Evolutionary conservation across 2,888 invertebrate genomes (phyloP), one percentile per base, ranked within the genome.

Genomic region (Dryomyza anilis): DNA sequence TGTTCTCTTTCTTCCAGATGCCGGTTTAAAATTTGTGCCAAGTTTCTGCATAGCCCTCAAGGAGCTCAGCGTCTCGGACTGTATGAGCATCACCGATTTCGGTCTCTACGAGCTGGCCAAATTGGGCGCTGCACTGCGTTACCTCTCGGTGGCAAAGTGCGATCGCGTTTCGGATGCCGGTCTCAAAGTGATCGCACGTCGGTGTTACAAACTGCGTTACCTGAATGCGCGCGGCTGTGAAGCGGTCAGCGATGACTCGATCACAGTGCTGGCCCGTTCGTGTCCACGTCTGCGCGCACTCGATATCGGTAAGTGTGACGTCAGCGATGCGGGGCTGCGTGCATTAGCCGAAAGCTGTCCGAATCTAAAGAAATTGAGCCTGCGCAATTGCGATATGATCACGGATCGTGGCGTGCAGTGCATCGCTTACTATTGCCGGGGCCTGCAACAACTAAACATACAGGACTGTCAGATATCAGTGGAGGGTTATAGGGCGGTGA

Each of bases 81-180:
- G 96, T 81, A 86, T 89, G 19, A 91, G 91, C 69, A 89, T 96
- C 67, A 94, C 96, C 0, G 96, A 96, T 82, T 95, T 94, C 77
- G 95, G 95, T 0, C 86, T 96, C 33, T 93, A 95, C 78, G 95
- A 96, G 83, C 83, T 96, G 66, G 94, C 95, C 10, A 92, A 94
- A 76, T 84, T 96, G 25, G 95, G 95, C 1, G 91, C 93, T 0
- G 93, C 93, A n/a, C 84, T 96, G 69, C 88, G 96, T 19, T 96
- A 96, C 83, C 87, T 96, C 14, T 96, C 95, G 27, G 94, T 96
- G 27, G 96, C 96, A 21, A 96, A 96, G 83, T 96, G 96, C 84
- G 94, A 94, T 71, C 91, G 92, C 81, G 92, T 96, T 2, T 94
- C 92, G 39, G 96, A 96, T 79, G 94, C 94, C 0, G 96, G 96